Evolutionary conservation across 2,797 vertebrate genomes (phyloP), one percentile per base, ranked within the genome.

Genomic region (Limosa lapponica): DNA sequence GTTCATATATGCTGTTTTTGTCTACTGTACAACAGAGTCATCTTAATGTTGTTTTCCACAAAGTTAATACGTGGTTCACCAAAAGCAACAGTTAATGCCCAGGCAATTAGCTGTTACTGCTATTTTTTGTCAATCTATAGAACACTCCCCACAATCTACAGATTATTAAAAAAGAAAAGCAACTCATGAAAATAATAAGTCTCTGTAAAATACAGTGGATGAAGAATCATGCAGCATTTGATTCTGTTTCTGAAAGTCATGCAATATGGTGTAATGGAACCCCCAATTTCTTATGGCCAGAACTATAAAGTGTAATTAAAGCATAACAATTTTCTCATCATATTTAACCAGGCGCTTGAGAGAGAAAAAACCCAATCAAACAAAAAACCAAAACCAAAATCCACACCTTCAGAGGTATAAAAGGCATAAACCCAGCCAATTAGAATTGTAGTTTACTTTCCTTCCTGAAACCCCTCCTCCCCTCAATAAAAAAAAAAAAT

Each of bases 381-480:
- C n/a, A 36, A 49, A 16, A 37, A 46, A 2, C 6, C 24, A 8
- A 23, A 51, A 4, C 4, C 7, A 46, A 25, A 41, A 0, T 6
- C 4, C 13, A 25, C 22, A 51, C 16, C 23, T 74, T 78, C 17
- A 64, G 57, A 78, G 5, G 13, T n/a, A 69, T 13, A 70, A 37
- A 81, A 69, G 12, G 66, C 6, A 8, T 3, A 78, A 13, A 74
- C 18, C n/a, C 25, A 71, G 27, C 3, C 17, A 77, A 46, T 28
- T 7, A 43, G 6, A 72, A 25, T 3, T 19, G 54, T 7, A 39
- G 17, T 16, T 89, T n/a, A 39, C 13, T 58, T 73, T 67, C 13
- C 13, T 17, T 19, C 13, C 24, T 23, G 36, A 83, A 52, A 0
- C 1, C 1, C 3, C 25, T 34, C 15, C 7, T 64, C 23, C 7